Base-by-base conservation (phyloP, 2,797 vertebrate genomes). In the Coilia nasus region DNA sequence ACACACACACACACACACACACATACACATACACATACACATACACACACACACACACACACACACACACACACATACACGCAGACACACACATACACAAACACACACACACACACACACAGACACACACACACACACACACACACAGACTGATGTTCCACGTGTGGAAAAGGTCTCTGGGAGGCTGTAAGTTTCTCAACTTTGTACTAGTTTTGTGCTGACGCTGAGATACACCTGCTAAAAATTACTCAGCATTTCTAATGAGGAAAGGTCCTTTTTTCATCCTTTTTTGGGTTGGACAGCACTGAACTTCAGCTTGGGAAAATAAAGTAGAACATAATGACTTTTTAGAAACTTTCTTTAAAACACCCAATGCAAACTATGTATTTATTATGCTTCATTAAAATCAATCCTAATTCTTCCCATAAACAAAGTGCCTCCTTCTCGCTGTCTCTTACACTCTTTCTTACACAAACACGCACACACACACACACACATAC, bases 221-320 rank as follows among this genome's bases (percentile, higher is more conserved):
- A 83, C 82, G n/a, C 28, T 0, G 31, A 41, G 67, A 28, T 75
- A 35, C 15, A 0, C 31, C 31, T 75, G 67, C 67, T 75, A 35
- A 75, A 75, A 15, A 41, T 31, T 15, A 15, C 64, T 71, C 64
- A 75, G 67, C 67, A 75, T 41, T 35, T 41, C 67, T 75, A 75
- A 75, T 75, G 67, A 75, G 67, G 12, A 71, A 35, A 6, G 15
- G 50, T 9, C 14, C 17, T 7, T 75, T 35, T 75, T 67, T 2
- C 3, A 59, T 21, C 57, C 57, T 59, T n/a, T 60, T 25, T 28
- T 75, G 4, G 31, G 67, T 6, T 31, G 28, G 28, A 28, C 67
- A 17, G 67, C 67, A n/a, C n/a, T n/a, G n/a, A 75, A 75, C 67
- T 75, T 75, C 1, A 75, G 67, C 6, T 35, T 12, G 15, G 4